Percentiles rank a stretch among this genome's conserved stretches.
Conservation (phyloP, 2,888 invertebrate genomes). For the Tinea trinotella region DNA sequence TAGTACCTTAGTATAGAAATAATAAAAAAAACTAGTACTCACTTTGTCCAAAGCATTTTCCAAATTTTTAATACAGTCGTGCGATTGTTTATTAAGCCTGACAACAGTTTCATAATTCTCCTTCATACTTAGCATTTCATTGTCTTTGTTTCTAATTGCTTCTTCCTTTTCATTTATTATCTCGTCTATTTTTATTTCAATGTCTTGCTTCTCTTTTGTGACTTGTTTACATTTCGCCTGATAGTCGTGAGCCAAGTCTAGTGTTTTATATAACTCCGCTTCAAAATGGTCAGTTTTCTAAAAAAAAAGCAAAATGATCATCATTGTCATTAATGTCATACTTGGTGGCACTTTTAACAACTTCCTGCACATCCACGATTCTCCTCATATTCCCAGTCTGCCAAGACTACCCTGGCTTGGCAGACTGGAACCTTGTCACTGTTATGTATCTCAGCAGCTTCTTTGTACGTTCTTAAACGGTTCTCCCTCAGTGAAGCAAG, state of each 20-base stretch:
- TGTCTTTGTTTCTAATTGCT: constrained; percentile 38
- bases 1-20: no score
- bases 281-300: constrained; percentile 75
- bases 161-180: constrained; percentile 35
- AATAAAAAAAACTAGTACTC: constrained; percentile 24
- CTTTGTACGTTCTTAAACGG: no score
- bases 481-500: no score
- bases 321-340: no score
- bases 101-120: constrained; percentile 63
- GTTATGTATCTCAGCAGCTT: no score
- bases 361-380: no score
- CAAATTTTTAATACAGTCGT: constrained; percentile 74
- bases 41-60: constrained; percentile 72
- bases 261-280: constrained; percentile 79
- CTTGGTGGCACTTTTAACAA: no score
- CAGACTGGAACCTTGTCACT: no score
- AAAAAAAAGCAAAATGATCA: constrained; percentile 20
- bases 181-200: constrained; percentile 51
- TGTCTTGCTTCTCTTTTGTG: constrained; percentile 57
- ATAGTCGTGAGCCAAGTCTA: constrained; percentile 77
- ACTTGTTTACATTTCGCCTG: constrained; percentile 76
- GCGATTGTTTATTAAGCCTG: constrained; percentile 68
- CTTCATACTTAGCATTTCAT: constrained; percentile 56
- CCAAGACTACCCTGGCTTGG: no score
- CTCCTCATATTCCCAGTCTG: no score